Conservation (phyloP, 2,797 vertebrate genomes). For the Sorex maritimensis region DNA sequence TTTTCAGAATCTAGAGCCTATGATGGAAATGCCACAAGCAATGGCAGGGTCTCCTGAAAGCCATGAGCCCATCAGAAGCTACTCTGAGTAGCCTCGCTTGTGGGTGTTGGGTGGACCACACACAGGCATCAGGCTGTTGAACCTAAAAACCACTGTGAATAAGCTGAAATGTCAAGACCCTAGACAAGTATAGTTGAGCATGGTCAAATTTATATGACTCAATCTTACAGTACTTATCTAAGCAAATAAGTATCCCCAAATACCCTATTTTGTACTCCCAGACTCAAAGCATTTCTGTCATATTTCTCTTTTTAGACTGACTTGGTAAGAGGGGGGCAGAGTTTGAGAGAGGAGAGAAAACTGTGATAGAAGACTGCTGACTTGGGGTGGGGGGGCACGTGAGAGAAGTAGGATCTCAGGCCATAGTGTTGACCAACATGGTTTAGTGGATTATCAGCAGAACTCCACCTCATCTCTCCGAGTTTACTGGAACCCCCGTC, state of each 20-base stretch:
- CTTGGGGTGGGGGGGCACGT: not conserved
- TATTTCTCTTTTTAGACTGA: constrained; percentile 49
- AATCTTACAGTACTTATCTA: constrained; percentile 67
- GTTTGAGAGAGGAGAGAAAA: constrained; percentile 9
- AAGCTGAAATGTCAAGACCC: constrained; percentile 39
- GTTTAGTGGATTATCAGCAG: not conserved
- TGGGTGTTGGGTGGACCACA: constrained; percentile 63
- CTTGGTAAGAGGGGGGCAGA: constrained; percentile 18
- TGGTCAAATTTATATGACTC: constrained; percentile 10
- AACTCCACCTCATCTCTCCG: not conserved
- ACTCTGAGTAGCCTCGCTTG: constrained; percentile 1
- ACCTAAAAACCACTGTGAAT: constrained; percentile 72
- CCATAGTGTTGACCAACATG: not conserved
- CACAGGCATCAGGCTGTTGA: constrained; percentile 72
- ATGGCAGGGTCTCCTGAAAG: constrained; percentile 65
- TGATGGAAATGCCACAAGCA: constrained; percentile 80
- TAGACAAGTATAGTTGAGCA: constrained; percentile 44
- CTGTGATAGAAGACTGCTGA: not conserved
- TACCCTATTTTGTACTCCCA: not conserved
- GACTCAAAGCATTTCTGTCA: constrained; percentile 55
- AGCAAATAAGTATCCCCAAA: constrained; percentile 42
- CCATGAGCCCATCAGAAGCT: constrained; percentile 49
- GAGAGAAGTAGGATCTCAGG: not conserved
- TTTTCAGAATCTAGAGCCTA: constrained; percentile 78
- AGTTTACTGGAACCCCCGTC: not conserved